Evolutionary conservation across 2,888 invertebrate genomes (phyloP).

Genomic region (Habroteleia sp.): DNA sequence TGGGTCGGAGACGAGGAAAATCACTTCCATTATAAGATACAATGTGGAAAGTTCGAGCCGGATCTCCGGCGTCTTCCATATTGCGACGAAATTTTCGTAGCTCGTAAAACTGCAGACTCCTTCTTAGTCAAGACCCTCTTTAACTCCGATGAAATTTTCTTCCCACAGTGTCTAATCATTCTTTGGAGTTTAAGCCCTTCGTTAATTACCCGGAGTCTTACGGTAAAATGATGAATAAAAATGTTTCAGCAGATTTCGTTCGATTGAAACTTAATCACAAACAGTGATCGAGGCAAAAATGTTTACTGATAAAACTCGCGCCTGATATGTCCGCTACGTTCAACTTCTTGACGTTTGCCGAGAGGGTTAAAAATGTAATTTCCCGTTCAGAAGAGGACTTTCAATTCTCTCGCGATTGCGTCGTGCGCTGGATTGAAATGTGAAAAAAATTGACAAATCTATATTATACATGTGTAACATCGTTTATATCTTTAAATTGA

Average conservation of each 20-base stretch:
- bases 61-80: conserved; percentile 64
- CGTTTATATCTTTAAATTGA: no score
- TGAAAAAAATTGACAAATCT: no score
- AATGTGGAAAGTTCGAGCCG: conserved; percentile 36
- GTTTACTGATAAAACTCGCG: conserved; percentile 33
- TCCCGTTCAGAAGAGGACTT: conserved; percentile 21
- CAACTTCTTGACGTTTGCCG: conserved; percentile 37
- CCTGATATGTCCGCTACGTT: conserved; percentile 27
- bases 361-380: conserved; percentile 52
- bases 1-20: conserved; percentile 34
- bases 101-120: conserved; percentile 64
- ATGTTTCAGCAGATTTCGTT: no score
- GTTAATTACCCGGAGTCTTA: conserved; percentile 72
- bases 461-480: no score
- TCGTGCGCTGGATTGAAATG: no score
- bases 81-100: conserved; percentile 69
- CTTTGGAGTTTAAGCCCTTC: conserved; percentile 72
- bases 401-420: neutral
- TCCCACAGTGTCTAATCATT: conserved; percentile 70
- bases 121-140: conserved; percentile 63
- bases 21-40: conserved; percentile 39
- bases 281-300: conserved; percentile 35
- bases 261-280: conserved; percentile 29
- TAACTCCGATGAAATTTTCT: conserved; percentile 64
- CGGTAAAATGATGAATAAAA: conserved; percentile 71